Evolutionary conservation across 2,113 vertebrate species (phyloP), one percentile per base, ranked within the genome.

Genomic region (Tyrannus savana): DNA sequence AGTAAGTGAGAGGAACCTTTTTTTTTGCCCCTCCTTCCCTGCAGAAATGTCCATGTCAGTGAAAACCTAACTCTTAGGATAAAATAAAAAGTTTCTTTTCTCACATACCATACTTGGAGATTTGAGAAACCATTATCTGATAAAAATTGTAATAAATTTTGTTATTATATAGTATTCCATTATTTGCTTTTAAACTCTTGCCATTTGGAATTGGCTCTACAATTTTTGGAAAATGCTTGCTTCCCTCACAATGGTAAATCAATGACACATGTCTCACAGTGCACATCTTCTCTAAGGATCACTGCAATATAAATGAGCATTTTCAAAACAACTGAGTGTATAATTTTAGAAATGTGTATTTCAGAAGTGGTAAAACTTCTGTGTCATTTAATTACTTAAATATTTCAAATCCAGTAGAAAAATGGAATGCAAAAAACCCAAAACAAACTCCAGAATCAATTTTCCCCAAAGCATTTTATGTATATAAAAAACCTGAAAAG

Each of bases 1-100:
- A 91, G 56, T 35, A 94, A 94, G 56, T 84, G 35, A 89, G 64
- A 94, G 95, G 81, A 80, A 95, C 72, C 42, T 86, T 76, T 89
- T 76, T 89, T 76, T 76, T 35, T 47, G 17, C 39, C 14, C 7
- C 15, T 83, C 35, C 33, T 66, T 87, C 44, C 33, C 42, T 78
- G 46, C 15, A 86, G 55, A 91, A 91, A 94, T 33, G 31, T 46
- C 56, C 39, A 3, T 76, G 55, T 42, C 52, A 83, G 19, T 79
- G 37, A 66, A 95, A 85, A 90, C 15, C 30, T 52, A 76, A 67
- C 12, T 50, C 41, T n/a, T 28, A 47, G 6, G 11, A 21, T 28
- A 64, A 92, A 87, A 66, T 19, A 41, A 3, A 50, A 68, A 84
- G 24, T 88, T 92, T 93, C 1, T 72, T 81, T 83, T 76, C 63